phyloP scores from a whole-genome alignment of 2,797 vertebrate genomes.

The Gymnoscopelus microlampas region DNA sequence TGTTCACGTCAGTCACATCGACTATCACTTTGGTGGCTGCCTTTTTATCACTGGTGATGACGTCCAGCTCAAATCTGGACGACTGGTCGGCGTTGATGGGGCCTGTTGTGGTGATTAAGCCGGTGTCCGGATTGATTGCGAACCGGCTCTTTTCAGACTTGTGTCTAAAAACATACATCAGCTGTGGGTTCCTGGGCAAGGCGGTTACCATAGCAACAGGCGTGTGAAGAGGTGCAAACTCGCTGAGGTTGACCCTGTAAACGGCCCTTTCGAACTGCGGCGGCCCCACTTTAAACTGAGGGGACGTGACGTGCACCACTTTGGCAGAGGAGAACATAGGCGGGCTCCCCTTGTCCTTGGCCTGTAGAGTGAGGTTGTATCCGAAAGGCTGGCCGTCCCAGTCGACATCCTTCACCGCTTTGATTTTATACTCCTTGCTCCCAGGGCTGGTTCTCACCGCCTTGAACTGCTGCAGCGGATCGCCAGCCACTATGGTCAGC shows the following conservation, averaged over 20 bases:
- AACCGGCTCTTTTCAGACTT: conserved; percentile 85
- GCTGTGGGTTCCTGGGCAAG: conserved; percentile 85
- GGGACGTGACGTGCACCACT: conserved; percentile 88
- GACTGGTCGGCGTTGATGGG: conserved; percentile 85
- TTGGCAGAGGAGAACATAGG: conserved; percentile 93
- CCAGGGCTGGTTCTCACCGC: conserved; percentile 90
- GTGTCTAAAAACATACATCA: conserved; percentile 90
- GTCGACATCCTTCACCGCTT: conserved; percentile 86
- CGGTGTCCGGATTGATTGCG: conserved; percentile 88
- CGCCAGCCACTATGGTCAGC: conserved; percentile 92
- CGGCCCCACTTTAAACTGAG: conserved; percentile 89
- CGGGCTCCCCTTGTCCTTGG: conserved; percentile 95
- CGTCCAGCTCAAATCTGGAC: conserved; percentile 89
- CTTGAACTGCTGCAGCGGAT: conserved; percentile 92
- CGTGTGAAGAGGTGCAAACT: conserved; percentile 92
- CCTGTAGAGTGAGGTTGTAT: conserved; percentile 96
- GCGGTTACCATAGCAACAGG: conserved; percentile 93
- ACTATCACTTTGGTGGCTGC: conserved; percentile 89
- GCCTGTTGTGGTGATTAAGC: conserved; percentile 91
- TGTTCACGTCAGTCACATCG: conserved; percentile 90
- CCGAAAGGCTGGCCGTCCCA: conserved; percentile 94
- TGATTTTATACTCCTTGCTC: conserved; percentile 95
- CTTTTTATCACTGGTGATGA: conserved; percentile 89
- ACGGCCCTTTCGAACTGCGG: conserved; percentile 88
- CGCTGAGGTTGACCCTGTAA: conserved; percentile 93